Evolutionary conservation across 2,113 vertebrate genomes (phyloP).

Genomic region (Thomomys bottae): DNA sequence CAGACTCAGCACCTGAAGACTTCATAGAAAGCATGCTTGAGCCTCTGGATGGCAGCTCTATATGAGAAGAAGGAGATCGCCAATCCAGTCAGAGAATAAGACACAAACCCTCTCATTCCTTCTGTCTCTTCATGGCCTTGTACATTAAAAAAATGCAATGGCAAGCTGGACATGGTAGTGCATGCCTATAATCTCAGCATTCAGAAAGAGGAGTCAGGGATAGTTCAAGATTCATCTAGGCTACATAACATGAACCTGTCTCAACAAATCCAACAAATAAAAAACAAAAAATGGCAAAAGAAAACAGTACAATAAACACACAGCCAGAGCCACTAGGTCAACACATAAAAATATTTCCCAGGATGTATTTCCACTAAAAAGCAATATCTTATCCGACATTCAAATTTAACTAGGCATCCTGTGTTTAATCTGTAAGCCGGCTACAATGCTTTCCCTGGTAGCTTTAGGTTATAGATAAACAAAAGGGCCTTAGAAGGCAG

Average conservation of each 20-base stretch:
- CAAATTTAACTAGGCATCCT: not conserved
- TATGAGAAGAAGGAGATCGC: not conserved
- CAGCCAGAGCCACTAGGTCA: not conserved
- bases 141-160: not conserved
- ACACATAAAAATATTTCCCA: not conserved
- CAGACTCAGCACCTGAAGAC: not conserved
- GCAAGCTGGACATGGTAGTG: not conserved
- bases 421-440: not conserved
- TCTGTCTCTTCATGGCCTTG: not conserved
- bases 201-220: no score
- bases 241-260: not conserved
- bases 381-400: not conserved
- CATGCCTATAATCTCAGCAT: no score
- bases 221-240: no score
- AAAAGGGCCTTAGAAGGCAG: not conserved
- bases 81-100: not conserved
- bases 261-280: not conserved
- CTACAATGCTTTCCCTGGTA: not conserved
- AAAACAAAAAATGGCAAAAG: not conserved
- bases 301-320: not conserved
- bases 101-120: not conserved
- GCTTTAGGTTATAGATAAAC: not conserved
- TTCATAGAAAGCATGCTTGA: not conserved
- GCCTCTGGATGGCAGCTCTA: not conserved
- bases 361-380: not conserved